A percentile compares a stretch with the other conserved stretches of the same genome.
These are phyloP conservation scores for Himalopsyche tibetana DNA, from an alignment of 2,888 invertebrate species.

Conservation along the genomic window DNA sequence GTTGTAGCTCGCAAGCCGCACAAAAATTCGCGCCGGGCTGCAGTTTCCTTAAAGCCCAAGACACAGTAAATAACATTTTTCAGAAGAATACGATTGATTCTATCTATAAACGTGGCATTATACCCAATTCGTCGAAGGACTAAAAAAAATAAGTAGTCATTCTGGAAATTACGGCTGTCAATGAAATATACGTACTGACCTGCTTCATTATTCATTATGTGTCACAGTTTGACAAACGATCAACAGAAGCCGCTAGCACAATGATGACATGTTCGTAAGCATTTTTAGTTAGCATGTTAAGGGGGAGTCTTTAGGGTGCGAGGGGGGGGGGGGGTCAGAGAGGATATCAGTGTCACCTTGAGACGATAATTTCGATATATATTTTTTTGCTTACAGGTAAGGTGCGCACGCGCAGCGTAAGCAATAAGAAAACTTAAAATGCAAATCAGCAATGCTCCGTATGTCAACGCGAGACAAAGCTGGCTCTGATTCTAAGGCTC, in stretches of 20 bases:
- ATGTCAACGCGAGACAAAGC: neutral
- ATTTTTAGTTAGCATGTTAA: constrained; percentile 19
- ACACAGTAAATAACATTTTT: too few species aligned
- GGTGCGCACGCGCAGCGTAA: constrained; percentile 28
- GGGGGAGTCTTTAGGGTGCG: constrained; percentile 1
- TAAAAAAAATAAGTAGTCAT: too few species aligned
- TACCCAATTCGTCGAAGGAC: too few species aligned
- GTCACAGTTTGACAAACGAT: constrained; percentile 41
- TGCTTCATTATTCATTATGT: too few species aligned
- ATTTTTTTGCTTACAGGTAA: constrained; percentile 33
- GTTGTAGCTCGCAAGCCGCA: too few species aligned
- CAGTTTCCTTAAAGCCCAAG: too few species aligned
- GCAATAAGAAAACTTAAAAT: neutral
- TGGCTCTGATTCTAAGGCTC: neutral
- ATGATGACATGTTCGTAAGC: constrained; percentile 9
- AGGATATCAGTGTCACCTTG: constrained; percentile 58
- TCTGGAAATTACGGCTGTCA: too few species aligned
- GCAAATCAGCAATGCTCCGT: neutral
- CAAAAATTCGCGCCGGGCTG: too few species aligned
- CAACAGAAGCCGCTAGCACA: constrained; percentile 18
- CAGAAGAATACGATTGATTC: too few species aligned
- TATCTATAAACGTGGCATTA: too few species aligned
- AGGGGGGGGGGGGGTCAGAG: neutral
- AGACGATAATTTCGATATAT: constrained; percentile 59
- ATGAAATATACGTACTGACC: too few species aligned